Evolutionary conservation across 2,113 vertebrate genomes (phyloP).

Genomic region (Saguinus imperator): DNA sequence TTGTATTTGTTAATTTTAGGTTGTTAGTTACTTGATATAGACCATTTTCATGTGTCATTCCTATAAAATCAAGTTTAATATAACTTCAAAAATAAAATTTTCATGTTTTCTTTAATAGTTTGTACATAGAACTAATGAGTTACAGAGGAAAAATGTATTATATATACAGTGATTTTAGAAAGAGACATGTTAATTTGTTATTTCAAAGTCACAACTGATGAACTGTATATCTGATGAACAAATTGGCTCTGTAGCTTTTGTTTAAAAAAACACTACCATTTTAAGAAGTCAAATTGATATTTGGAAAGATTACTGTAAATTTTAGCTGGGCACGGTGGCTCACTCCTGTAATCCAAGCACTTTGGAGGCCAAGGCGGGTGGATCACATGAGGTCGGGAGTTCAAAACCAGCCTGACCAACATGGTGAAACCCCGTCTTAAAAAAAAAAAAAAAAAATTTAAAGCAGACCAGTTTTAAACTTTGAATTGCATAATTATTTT

Average conservation of each 20-base stretch:
- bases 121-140: not conserved
- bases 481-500: slow-evolving; percentile 46
- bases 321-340: not conserved
- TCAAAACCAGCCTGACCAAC: too few species aligned
- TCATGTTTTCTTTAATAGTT: not conserved
- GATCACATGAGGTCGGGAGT: too few species aligned
- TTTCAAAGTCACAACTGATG: not conserved
- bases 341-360: too few species aligned
- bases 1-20: not conserved
- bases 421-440: too few species aligned
- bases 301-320: slow-evolving; percentile 26
- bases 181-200: not conserved
- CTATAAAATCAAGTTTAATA: slow-evolving; percentile 38
- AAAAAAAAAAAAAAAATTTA: not conserved
- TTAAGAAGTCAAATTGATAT: not conserved
- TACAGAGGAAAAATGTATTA: not conserved
- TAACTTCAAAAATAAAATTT: not conserved
- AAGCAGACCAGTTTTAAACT: slow-evolving; percentile 39
- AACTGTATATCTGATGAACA: not conserved
- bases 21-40: not conserved
- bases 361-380: too few species aligned
- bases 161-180: not conserved
- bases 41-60: not conserved
- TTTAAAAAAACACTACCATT: not conserved
- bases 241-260: not conserved